Conservation (phyloP, 2,113 vertebrate genomes). For the Saccopteryx bilineata region DNA sequence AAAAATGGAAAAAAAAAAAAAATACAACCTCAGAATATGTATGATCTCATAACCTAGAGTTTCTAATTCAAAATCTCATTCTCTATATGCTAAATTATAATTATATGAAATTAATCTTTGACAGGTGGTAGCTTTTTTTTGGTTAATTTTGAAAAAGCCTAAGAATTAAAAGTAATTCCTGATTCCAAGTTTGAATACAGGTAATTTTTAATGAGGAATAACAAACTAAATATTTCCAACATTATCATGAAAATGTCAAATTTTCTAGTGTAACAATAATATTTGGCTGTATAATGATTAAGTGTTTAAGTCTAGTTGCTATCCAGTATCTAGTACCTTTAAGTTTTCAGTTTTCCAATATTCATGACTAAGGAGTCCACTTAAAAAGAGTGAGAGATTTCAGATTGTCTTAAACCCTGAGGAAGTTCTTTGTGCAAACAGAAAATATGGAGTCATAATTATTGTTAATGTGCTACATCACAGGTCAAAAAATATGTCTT, state of each 20-base stretch:
- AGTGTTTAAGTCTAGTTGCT: neutral
- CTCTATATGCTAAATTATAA: neutral
- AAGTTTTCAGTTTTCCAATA: neutral
- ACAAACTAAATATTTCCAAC: neutral
- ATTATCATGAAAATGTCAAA: neutral
- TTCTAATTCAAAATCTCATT: neutral
- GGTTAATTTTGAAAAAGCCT: neutral
- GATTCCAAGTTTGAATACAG: conserved; percentile 2
- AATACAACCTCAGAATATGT: neutral
- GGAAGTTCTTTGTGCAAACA: neutral
- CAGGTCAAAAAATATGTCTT: conserved; percentile 2
- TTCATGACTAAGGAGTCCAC: neutral
- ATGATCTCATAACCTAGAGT: neutral
- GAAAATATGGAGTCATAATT: neutral
- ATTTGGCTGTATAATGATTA: neutral
- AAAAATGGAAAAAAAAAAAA: too few species aligned
- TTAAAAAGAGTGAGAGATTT: neutral
- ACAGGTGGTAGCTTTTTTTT: neutral
- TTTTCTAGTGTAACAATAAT: conserved; percentile 2
- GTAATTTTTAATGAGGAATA: conserved; percentile 3
- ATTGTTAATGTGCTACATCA: neutral
- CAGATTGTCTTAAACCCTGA: neutral
- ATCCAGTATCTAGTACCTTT: neutral
- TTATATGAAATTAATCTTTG: neutral
- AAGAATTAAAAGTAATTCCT: neutral